phyloP scores from a whole-genome alignment of 2,888 invertebrate genomes.

The Argyresthia goedartella region DNA sequence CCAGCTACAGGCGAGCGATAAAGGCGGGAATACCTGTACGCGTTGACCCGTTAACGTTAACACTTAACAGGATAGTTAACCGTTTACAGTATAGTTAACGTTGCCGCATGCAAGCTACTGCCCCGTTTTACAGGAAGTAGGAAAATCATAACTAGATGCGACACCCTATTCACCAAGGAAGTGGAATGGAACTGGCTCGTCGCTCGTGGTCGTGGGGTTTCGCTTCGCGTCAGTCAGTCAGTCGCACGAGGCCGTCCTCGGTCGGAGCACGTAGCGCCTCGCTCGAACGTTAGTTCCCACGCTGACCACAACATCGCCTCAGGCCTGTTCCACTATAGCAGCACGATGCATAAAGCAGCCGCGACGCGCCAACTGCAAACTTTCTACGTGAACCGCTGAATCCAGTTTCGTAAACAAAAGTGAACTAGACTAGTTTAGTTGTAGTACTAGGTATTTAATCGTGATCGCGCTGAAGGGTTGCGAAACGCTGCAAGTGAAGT shows the following conservation, averaged over 20 bases:
- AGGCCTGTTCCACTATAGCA: constrained; percentile 3
- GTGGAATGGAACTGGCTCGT: constrained; percentile 5
- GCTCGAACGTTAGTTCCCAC: constrained; percentile 14
- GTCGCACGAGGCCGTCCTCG: constrained; percentile 53
- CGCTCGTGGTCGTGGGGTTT: constrained; percentile 5
- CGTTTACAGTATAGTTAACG: too few species aligned
- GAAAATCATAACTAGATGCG: too few species aligned
- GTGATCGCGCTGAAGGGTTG: constrained; percentile 42
- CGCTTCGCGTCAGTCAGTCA: constrained; percentile 17
- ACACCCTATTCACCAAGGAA: too few species aligned
- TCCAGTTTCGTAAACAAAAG: too few species aligned
- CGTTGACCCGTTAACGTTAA: too few species aligned
- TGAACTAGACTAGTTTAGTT: too few species aligned
- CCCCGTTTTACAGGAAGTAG: too few species aligned
- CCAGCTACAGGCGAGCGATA: too few species aligned
- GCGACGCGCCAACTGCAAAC: constrained; percentile 29
- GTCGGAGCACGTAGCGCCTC: constrained; percentile 36
- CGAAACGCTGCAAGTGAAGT: constrained; percentile 67
- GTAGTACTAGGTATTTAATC: too few species aligned
- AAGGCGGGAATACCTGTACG: too few species aligned
- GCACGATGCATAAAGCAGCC: constrained; percentile 25
- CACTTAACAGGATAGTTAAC: too few species aligned
- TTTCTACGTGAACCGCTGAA: constrained; percentile 34
- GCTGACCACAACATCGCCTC: background rate
- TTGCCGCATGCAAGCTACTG: too few species aligned